Conservation (phyloP, 2,797 vertebrate species). For the Macropus fuliginosus region DNA sequence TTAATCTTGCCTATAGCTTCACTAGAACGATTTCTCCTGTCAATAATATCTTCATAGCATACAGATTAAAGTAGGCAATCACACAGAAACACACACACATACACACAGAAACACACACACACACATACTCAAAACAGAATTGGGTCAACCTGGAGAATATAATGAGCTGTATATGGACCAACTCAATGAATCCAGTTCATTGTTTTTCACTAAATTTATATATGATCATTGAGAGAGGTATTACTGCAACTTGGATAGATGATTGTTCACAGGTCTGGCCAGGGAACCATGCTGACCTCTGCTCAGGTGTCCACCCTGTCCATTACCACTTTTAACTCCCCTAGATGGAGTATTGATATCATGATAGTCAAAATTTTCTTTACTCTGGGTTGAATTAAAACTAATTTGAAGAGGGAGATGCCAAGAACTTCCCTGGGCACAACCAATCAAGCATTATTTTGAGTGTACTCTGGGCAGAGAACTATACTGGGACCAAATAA, state of each 20-base stretch:
- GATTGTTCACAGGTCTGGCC: not conserved
- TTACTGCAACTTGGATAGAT: not conserved
- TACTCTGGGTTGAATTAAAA: not conserved
- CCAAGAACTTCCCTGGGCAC: not conserved
- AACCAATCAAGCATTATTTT: not conserved
- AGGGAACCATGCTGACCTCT: not conserved
- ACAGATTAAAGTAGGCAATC: not conserved
- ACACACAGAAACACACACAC: no score
- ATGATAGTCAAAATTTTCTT: not conserved
- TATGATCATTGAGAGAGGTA: not conserved
- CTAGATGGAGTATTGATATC: not conserved
- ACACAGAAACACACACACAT: no score
- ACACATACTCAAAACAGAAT: not conserved
- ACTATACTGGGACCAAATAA: not conserved
- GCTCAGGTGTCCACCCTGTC: not conserved
- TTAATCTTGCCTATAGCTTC: not conserved
- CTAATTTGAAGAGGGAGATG: not conserved
- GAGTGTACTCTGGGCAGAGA: not conserved
- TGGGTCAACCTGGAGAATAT: not conserved
- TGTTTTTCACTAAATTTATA: not conserved
- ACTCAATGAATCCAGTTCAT: not conserved
- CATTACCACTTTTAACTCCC: not conserved
- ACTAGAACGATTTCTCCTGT: not conserved
- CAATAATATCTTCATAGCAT: not conserved
- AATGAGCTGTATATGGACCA: not conserved